Evolutionary conservation across 2,797 vertebrate genomes (phyloP).

Genomic region (Leptatherina wallacei): DNA sequence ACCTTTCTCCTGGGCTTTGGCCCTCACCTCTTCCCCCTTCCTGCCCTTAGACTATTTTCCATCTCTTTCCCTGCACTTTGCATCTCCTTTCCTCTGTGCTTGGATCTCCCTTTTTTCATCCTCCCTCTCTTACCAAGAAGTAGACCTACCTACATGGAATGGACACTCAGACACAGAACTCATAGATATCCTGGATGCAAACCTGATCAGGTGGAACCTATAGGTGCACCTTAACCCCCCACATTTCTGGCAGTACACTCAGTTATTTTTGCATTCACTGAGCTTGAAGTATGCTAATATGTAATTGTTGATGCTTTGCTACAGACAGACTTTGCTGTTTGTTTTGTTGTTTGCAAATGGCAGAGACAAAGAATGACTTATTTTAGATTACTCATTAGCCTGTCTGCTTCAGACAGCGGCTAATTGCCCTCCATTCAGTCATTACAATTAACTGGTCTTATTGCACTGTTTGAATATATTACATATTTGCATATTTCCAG

Average conservation of each 20-base stretch:
- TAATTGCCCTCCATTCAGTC: conserved; percentile 72
- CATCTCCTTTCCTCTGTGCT: conserved; percentile 20
- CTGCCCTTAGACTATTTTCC: conserved; percentile 17
- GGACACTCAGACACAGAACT: conserved; percentile 7
- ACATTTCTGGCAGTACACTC: conserved; percentile 2
- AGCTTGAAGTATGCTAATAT: conserved; percentile 44
- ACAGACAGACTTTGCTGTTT: conserved; percentile 45
- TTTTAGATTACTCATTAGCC: conserved; percentile 70
- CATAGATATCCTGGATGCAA: conserved; percentile 10
- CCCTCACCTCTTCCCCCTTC: conserved; percentile 27
- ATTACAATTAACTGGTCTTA: conserved; percentile 72
- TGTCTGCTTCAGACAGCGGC: conserved; percentile 55
- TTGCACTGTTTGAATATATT: conserved; percentile 68
- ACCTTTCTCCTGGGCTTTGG: conserved; percentile 66
- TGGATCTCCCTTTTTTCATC: conserved; percentile 45
- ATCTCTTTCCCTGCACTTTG: conserved; percentile 23
- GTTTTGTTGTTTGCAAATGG: conserved; percentile 57
- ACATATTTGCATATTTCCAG: conserved; percentile 63
- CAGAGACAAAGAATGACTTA: conserved; percentile 68
- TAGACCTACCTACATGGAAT: not conserved
- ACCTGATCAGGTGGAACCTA: conserved; percentile 20
- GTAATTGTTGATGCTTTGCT: conserved; percentile 34
- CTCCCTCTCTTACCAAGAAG: conserved; percentile 11
- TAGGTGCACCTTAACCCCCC: conserved; percentile 27
- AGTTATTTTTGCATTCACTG: conserved; percentile 35